A percentile compares a stretch with the other conserved stretches of the same genome.
phyloP scores from a whole-genome alignment of 2,113 vertebrate species.

The Ctenomys sociabilis region DNA sequence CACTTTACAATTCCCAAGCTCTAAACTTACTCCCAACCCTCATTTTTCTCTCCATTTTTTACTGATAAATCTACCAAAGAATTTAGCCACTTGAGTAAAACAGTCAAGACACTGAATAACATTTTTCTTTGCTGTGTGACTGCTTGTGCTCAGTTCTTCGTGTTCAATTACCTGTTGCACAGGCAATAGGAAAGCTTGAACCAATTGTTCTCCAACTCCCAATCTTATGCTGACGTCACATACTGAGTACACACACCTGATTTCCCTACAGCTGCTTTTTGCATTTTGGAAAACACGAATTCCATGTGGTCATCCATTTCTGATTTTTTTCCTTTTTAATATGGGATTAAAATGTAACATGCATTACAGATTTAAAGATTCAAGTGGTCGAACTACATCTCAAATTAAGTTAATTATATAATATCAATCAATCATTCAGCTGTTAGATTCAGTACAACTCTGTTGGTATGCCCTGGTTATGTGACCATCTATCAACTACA shows the following conservation, averaged over 20 bases:
- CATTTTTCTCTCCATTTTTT: slow-evolving; percentile 33
- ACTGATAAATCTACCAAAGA: slow-evolving; percentile 53
- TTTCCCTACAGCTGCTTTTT: slow-evolving; percentile 26
- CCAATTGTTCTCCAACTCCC: not conserved
- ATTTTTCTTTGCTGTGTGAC: not conserved
- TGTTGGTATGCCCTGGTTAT: not conserved
- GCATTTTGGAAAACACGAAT: not conserved
- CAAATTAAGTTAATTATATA: no score
- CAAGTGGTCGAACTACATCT: not conserved
- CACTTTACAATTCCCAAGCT: no score
- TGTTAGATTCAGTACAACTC: not conserved
- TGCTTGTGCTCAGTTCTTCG: not conserved
- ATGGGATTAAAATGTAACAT: slow-evolving; percentile 29
- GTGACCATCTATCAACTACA: slow-evolving; percentile 13
- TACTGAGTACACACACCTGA: not conserved
- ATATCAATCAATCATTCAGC: not conserved
- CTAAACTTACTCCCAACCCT: no score
- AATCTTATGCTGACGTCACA: not conserved
- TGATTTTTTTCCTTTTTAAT: slow-evolving; percentile 1
- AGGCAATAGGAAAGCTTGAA: slow-evolving; percentile 13
- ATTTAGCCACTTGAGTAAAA: slow-evolving; percentile 16
- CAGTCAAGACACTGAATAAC: slow-evolving; percentile 2
- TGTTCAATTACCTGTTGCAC: not conserved
- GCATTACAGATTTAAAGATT: not conserved
- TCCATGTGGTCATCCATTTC: slow-evolving; percentile 34